A percentile compares a stretch with the other conserved stretches of the same genome.
Evolutionary conservation across 2,797 vertebrate genomes (phyloP).

Genomic region (Rousettus madagascariensis): DNA sequence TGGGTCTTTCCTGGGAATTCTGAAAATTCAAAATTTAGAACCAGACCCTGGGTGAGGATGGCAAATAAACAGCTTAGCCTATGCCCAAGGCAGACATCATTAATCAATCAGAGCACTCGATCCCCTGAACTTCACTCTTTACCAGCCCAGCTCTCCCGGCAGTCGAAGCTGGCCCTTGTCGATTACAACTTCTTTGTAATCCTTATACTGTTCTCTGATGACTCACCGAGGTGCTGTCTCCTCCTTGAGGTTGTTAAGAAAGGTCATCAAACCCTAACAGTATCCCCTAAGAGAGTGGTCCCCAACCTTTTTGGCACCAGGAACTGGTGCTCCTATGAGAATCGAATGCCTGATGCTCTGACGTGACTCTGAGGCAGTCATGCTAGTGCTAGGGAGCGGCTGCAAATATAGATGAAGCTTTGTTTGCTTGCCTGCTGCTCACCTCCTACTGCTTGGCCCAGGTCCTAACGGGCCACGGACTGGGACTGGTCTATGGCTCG

Average conservation of each 20-base stretch:
- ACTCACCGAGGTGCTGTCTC: neutral
- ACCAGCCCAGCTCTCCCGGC: neutral
- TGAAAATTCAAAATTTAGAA: constrained; percentile 33
- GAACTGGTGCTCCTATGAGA: no score
- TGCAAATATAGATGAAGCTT: no score
- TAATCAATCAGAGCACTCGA: neutral
- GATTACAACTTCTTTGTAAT: neutral
- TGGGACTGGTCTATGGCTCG: no score
- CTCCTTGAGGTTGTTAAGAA: neutral
- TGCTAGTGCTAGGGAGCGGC: no score
- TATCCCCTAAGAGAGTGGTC: neutral
- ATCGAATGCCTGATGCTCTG: no score
- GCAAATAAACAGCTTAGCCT: neutral
- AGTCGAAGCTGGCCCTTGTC: neutral
- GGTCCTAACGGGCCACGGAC: no score
- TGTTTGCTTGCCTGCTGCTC: no score
- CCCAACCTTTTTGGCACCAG: no score
- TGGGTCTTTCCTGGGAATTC: neutral
- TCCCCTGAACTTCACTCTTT: neutral
- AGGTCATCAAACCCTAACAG: neutral
- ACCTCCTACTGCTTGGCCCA: no score
- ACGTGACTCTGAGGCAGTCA: no score
- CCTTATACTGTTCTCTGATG: neutral
- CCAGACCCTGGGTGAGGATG: neutral
- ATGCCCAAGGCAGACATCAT: constrained; percentile 44